phyloP scores from a whole-genome alignment of 92 coral and sea anemone genomes.

The Phymanthus crucifer region DNA sequence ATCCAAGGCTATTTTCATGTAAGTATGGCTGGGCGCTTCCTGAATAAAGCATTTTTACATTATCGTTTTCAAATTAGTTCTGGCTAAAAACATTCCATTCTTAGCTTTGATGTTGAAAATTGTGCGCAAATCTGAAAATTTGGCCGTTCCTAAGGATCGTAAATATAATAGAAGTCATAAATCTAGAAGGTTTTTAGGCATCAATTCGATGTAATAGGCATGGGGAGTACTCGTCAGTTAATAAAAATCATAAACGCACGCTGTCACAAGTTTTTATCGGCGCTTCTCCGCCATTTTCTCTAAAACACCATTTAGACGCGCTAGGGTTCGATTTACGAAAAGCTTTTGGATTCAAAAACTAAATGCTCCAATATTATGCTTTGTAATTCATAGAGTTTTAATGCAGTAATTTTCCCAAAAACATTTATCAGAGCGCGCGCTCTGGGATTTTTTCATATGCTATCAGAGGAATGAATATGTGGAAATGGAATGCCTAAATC shows the following conservation, averaged over 20 bases:
- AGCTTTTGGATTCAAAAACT: background rate
- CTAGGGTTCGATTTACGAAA: background rate
- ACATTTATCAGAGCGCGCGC: background rate
- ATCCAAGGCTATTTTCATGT: background rate
- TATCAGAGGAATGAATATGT: too few species aligned
- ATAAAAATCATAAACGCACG: background rate
- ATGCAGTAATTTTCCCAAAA: background rate
- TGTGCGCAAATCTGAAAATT: background rate
- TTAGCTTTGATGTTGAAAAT: background rate
- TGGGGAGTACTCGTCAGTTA: background rate
- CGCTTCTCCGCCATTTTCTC: background rate
- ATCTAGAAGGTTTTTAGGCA: background rate
- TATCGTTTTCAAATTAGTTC: background rate
- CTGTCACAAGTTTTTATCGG: background rate
- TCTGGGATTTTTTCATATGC: background rate
- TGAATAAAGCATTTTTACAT: background rate
- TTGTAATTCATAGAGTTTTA: background rate
- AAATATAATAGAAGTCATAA: background rate
- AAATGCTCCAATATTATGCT: background rate
- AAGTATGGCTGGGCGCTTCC: background rate
- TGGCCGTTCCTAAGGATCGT: background rate
- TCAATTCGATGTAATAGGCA: background rate
- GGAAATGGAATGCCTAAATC: too few species aligned
- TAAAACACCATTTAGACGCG: background rate
- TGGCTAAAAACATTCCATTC: background rate